Evolutionary conservation across 2,797 vertebrate species (phyloP).

Genomic region (Cryptoprocta ferox): DNA sequence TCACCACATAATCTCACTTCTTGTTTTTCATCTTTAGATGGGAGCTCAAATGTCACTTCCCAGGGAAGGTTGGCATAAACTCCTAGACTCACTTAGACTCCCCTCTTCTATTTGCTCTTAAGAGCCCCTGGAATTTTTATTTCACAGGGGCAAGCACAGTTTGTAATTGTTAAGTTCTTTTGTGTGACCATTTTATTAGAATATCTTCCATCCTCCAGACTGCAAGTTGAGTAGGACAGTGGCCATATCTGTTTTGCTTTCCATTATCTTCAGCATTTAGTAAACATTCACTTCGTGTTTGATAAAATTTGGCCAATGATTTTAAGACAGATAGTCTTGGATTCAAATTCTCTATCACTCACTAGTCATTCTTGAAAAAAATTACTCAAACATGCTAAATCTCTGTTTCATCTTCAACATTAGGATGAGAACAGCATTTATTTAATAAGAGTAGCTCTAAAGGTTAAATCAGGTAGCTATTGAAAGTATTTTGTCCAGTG

Average conservation of each 20-base stretch:
- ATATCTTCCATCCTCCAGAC: background rate
- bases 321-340: constrained; percentile 53
- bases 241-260: background rate
- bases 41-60: background rate
- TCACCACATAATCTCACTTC: background rate
- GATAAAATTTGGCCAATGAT: constrained; percentile 6
- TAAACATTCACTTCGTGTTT: constrained; percentile 3
- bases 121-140: background rate
- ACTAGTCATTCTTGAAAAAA: constrained; percentile 39
- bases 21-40: background rate
- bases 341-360: constrained; percentile 53
- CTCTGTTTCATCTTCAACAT: constrained; percentile 38
- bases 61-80: background rate
- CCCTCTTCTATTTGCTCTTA: background rate
- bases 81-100: background rate
- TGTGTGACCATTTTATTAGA: background rate
- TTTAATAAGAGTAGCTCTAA: constrained; percentile 27
- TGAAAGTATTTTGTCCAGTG: constrained; percentile 25
- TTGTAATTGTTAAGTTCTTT: constrained; percentile 31
- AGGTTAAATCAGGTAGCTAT: constrained; percentile 45
- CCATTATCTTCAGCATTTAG: background rate
- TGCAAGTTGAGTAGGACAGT: background rate
- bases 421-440: constrained; percentile 36
- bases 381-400: constrained; percentile 54
- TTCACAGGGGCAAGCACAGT: background rate